Conservation (phyloP, 2,888 invertebrate species). For the Pardosa pseudoannulata region DNA sequence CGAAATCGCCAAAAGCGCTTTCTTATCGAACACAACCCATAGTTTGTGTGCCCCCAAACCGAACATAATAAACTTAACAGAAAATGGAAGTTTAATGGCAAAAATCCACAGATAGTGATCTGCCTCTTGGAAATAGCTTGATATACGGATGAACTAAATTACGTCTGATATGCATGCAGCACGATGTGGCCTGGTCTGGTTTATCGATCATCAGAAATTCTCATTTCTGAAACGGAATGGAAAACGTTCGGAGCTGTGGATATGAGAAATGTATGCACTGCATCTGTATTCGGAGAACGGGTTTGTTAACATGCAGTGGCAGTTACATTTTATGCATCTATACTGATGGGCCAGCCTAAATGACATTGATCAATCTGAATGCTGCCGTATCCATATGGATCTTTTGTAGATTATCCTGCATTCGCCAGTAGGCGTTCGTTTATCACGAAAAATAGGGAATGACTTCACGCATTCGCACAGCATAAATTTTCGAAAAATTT, state of each 20-base stretch:
- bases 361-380: background rate
- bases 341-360: background rate
- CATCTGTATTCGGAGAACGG: background rate
- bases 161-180: slow-evolving; percentile 1
- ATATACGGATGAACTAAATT: slow-evolving; percentile 14
- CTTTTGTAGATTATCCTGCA: background rate
- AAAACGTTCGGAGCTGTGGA: background rate
- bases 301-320: slow-evolving; percentile 13
- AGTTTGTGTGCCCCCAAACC: no score
- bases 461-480: background rate
- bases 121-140: background rate
- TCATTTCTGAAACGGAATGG: slow-evolving; percentile 12
- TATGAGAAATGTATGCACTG: slow-evolving; percentile 15
- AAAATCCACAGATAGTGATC: slow-evolving; percentile 6
- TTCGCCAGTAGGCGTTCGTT: background rate
- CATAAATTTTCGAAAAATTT: no score
- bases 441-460: background rate
- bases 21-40: no score
- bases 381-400: background rate
- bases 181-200: slow-evolving; percentile 17
- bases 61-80: background rate
- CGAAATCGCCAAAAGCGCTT: no score
- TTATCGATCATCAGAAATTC: slow-evolving; percentile 19
- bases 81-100: slow-evolving; percentile 15
- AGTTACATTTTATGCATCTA: slow-evolving; percentile 3